Conservation (phyloP, 1,140 invertebrate genomes). For the Hypsibius dujardini region DNA sequence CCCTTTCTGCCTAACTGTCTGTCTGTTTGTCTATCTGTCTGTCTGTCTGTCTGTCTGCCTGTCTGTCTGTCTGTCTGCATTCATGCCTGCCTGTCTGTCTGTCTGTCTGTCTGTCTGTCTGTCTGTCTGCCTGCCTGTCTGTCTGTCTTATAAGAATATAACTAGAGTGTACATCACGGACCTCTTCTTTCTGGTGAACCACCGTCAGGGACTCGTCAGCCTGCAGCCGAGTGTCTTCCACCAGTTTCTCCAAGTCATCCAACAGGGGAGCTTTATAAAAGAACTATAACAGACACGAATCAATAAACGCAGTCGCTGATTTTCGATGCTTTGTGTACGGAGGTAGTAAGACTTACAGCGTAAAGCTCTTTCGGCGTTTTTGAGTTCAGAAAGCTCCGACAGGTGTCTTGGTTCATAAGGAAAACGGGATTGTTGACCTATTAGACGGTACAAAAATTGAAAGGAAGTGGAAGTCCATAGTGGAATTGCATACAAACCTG, state of each 20-base stretch:
- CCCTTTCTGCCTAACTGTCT: not conserved
- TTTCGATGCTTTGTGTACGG: too few species aligned
- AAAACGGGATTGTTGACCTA: constrained; percentile 12
- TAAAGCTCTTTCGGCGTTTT: constrained; percentile 10
- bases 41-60: too few species aligned
- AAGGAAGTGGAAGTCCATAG: too few species aligned
- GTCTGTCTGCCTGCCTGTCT: too few species aligned
- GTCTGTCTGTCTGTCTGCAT: too few species aligned
- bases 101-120: too few species aligned
- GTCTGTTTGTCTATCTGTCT: too few species aligned
- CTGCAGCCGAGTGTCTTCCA: not conserved
- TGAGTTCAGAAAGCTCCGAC: constrained; percentile 15
- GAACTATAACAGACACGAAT: constrained; percentile 3
- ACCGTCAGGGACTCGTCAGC: not conserved
- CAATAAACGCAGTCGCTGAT: not conserved
- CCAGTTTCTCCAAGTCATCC: not conserved
- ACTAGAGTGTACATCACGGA: not conserved
- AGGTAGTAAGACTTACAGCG: not conserved
- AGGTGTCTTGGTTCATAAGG: constrained; percentile 16
- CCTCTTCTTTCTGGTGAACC: constrained; percentile 1
- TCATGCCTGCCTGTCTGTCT: too few species aligned
- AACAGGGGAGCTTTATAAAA: constrained; percentile 9
- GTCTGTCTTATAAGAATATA: too few species aligned
- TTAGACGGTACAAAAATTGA: not conserved
- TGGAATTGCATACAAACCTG: too few species aligned